Evolutionary conservation across 2,113 vertebrate species (phyloP).

Genomic region (Pseudonaja textilis): DNA sequence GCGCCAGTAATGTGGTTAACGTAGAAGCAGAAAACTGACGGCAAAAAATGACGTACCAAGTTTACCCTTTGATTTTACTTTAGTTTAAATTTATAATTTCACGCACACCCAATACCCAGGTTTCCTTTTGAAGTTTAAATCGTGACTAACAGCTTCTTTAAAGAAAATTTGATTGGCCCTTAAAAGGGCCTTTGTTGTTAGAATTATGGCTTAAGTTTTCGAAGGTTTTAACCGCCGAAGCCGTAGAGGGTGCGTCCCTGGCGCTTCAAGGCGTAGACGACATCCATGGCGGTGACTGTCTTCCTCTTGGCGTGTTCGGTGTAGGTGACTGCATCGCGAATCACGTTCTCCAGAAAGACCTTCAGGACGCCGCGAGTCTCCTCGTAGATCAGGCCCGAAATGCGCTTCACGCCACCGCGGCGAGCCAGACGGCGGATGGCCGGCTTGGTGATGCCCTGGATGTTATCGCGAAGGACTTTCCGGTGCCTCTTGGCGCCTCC

Average conservation of each 20-base stretch:
- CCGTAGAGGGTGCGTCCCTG: background rate
- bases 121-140: background rate
- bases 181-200: background rate
- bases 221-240: background rate
- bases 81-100: background rate
- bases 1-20: background rate
- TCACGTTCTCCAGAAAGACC: background rate
- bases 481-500: background rate
- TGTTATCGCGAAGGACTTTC: background rate
- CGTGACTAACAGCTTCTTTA: background rate
- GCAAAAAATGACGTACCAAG: background rate
- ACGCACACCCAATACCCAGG: accelerated
- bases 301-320: background rate
- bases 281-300: background rate
- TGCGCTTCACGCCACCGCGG: background rate
- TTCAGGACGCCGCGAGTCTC: background rate
- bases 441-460: background rate
- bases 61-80: too few species aligned
- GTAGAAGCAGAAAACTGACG: background rate
- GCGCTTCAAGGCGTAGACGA: background rate
- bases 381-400: background rate
- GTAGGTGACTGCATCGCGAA: background rate
- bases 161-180: background rate
- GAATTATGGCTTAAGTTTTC: accelerated
- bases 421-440: background rate